Conservation (phyloP, 2,888 invertebrate species). For the Lepidonotus clava region DNA sequence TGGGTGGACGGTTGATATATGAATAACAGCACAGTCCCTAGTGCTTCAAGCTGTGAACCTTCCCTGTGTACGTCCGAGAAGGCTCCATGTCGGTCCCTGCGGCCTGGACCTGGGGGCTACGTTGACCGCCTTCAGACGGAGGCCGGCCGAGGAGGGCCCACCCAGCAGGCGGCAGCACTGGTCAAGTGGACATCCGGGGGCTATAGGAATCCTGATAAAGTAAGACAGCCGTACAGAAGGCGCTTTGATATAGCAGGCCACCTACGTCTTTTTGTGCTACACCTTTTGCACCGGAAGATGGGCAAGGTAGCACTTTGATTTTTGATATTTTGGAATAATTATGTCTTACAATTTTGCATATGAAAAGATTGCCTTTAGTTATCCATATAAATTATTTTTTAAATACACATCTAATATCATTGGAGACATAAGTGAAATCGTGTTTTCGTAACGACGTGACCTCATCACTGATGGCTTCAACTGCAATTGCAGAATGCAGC, state of each 20-base stretch:
- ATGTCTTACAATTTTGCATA: no score
- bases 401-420: no score
- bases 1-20: background rate
- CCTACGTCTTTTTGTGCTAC: no score
- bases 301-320: no score
- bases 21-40: background rate
- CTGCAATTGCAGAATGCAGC: no score
- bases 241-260: background rate
- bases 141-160: constrained; percentile 22
- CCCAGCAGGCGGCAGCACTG: constrained; percentile 31
- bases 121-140: constrained; percentile 22
- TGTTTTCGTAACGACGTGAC: no score
- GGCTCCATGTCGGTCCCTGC: constrained; percentile 9
- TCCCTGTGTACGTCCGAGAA: background rate
- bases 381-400: no score
- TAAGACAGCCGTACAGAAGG: background rate
- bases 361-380: no score
- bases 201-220: background rate
- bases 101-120: constrained; percentile 7
- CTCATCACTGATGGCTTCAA: no score
- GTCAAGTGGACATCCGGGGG: constrained; percentile 31
- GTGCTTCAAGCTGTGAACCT: background rate
- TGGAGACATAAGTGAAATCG: no score
- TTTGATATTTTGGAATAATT: no score
- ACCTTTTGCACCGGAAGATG: no score